A percentile compares a stretch with the other conserved stretches of the same genome.
phyloP scores from a whole-genome alignment of 2,113 vertebrate species.

The Alexandromys fortis region DNA sequence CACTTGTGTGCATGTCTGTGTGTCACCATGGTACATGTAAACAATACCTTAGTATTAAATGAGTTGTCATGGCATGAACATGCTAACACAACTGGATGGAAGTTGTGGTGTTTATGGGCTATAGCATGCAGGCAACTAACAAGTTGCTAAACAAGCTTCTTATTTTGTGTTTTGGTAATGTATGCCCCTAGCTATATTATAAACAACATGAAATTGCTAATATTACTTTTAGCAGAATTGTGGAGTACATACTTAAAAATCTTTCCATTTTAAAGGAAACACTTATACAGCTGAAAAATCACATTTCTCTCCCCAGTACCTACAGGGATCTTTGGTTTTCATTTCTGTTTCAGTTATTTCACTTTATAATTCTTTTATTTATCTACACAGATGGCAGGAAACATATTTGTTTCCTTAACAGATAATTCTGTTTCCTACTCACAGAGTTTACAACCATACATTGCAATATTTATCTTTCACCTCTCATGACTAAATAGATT shows the following conservation, averaged over 20 bases:
- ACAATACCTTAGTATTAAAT: neutral
- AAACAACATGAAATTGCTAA: neutral
- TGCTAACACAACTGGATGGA: neutral
- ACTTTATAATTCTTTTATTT: conserved; percentile 60
- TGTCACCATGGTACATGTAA: neutral
- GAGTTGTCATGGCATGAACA: neutral
- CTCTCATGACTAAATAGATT: conserved; percentile 64
- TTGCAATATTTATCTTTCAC: conserved; percentile 67
- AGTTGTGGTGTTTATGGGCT: neutral
- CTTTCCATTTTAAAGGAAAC: conserved; percentile 5
- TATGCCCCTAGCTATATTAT: neutral
- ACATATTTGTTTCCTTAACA: conserved; percentile 77
- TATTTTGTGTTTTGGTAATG: neutral
- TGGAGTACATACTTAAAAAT: neutral
- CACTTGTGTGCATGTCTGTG: too few relatives aligned
- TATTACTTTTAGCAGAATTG: neutral
- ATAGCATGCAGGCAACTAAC: neutral
- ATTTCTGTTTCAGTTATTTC: conserved; percentile 62
- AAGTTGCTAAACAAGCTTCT: neutral
- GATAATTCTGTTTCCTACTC: conserved; percentile 70
- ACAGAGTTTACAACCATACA: conserved; percentile 69
- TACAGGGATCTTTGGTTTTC: conserved; percentile 38
- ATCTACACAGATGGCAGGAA: conserved; percentile 77
- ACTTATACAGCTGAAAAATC: neutral
- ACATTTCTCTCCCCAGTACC: neutral